Percentiles rank a stretch among this genome's conserved stretches.
Evolutionary conservation across 2,797 vertebrate species (phyloP).

Genomic region (Morus bassanus): DNA sequence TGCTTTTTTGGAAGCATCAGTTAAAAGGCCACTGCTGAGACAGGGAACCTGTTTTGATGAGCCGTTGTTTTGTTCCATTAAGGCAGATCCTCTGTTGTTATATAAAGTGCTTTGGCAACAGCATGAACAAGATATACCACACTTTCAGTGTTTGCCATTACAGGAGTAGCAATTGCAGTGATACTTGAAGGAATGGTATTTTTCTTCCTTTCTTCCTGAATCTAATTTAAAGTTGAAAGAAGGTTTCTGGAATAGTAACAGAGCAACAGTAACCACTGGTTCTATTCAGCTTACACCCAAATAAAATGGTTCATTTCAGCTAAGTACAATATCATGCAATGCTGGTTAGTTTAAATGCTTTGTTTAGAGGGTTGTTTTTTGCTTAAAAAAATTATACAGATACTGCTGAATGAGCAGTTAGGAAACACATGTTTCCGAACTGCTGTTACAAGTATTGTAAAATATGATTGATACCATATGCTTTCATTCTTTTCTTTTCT

Average conservation of each 20-base stretch:
- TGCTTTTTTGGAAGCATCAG: background rate
- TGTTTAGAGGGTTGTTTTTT: slow-evolving; percentile 67
- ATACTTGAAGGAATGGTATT: slow-evolving; percentile 12
- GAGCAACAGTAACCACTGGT: slow-evolving; percentile 17
- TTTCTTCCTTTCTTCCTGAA: slow-evolving; percentile 24
- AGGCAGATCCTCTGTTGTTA: background rate
- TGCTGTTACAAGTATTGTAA: slow-evolving; percentile 69
- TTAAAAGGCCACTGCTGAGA: background rate
- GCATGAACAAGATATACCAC: background rate
- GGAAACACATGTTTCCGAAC: slow-evolving; percentile 67
- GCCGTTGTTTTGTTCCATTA: slow-evolving; percentile 14
- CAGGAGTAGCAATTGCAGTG: background rate
- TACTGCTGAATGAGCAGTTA: slow-evolving; percentile 65
- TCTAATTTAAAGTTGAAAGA: slow-evolving; percentile 49
- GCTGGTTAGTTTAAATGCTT: slow-evolving; percentile 57
- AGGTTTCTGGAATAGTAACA: slow-evolving; percentile 36
- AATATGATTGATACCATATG: slow-evolving; percentile 74
- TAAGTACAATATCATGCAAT: slow-evolving; percentile 52
- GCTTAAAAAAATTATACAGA: slow-evolving; percentile 56
- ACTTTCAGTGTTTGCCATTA: background rate
- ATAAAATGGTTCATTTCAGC: slow-evolving; percentile 56
- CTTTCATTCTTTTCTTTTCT: slow-evolving; percentile 52
- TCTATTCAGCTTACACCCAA: slow-evolving; percentile 25
- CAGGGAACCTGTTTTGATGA: background rate
- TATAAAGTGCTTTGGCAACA: slow-evolving; percentile 29